These are phyloP conservation scores for Limnephilus marmoratus DNA, from an alignment of 2,888 invertebrate genomes.

Conservation along the genomic window DNA sequence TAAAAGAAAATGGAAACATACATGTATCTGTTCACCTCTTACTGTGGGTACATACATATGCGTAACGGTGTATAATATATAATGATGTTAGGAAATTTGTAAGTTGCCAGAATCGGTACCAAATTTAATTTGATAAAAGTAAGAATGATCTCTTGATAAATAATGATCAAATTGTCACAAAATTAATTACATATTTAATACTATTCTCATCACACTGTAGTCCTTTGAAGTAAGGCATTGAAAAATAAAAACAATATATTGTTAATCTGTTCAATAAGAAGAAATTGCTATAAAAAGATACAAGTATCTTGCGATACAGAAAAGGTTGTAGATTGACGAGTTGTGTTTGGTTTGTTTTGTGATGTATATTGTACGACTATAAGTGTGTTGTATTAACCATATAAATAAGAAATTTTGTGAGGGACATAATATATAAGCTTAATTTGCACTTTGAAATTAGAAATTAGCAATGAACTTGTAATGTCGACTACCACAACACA, in stretches of 20 bases:
- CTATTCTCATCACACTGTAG: neutral
- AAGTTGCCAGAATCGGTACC: neutral
- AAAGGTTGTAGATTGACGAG: neutral
- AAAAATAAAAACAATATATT: neutral
- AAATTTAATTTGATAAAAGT: neutral
- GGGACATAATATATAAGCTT: neutral
- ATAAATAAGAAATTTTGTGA: neutral
- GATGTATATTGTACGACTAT: neutral
- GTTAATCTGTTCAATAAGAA: neutral
- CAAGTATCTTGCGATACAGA: no score
- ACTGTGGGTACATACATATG: no score
- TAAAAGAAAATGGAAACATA: no score
- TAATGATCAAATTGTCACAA: constrained; percentile 2
- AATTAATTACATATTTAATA: neutral
- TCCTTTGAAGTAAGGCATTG: neutral
- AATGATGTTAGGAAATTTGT: no score
- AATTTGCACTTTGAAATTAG: no score
- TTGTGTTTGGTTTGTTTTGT: constrained; percentile 18
- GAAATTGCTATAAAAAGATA: neutral
- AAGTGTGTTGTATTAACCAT: neutral
- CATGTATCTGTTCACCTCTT: no score
- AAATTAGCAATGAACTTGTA: no score
- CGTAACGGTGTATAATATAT: no score
- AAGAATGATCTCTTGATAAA: constrained; percentile 2
- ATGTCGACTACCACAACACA: no score